Evolutionary conservation across 1,140 invertebrate species (phyloP).

Genomic region (Calosoma granatense): DNA sequence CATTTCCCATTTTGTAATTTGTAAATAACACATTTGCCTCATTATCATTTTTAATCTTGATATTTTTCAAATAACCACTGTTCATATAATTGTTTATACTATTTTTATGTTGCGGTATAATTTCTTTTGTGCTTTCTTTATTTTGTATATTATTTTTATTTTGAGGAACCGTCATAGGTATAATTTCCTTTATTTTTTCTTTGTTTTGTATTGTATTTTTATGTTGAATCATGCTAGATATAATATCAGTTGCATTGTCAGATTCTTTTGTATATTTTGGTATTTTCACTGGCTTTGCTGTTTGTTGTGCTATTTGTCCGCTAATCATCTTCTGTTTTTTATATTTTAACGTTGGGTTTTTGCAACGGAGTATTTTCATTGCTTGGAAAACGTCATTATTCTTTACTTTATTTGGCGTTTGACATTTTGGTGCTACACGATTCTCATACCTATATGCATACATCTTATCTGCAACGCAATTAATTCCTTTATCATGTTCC

Average conservation of each 20-base stretch:
- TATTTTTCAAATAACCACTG: not conserved
- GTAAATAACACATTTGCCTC: not conserved
- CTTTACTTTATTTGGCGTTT: constrained; percentile 42
- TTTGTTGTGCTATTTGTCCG: no score
- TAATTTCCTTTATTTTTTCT: not conserved
- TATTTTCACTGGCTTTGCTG: no score
- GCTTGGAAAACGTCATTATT: constrained; percentile 52
- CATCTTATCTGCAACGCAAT: constrained; percentile 24
- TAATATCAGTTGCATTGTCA: no score
- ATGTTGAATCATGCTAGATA: no score
- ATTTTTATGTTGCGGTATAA: no score
- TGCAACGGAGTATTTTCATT: constrained; percentile 32
- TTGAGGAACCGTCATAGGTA: not conserved
- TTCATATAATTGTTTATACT: not conserved
- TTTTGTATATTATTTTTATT: not conserved
- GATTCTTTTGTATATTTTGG: no score
- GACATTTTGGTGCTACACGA: constrained; percentile 49
- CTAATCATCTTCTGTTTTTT: no score
- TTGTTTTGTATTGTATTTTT: no score
- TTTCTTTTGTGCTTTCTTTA: not conserved
- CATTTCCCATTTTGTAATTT: not conserved
- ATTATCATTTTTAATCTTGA: not conserved
- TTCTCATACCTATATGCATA: constrained; percentile 43
- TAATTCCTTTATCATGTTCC: constrained; percentile 33
- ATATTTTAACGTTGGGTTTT: constrained; percentile 30